phyloP scores from a whole-genome alignment of 2,797 vertebrate genomes.

The Acipenser oxyrinchus region DNA sequence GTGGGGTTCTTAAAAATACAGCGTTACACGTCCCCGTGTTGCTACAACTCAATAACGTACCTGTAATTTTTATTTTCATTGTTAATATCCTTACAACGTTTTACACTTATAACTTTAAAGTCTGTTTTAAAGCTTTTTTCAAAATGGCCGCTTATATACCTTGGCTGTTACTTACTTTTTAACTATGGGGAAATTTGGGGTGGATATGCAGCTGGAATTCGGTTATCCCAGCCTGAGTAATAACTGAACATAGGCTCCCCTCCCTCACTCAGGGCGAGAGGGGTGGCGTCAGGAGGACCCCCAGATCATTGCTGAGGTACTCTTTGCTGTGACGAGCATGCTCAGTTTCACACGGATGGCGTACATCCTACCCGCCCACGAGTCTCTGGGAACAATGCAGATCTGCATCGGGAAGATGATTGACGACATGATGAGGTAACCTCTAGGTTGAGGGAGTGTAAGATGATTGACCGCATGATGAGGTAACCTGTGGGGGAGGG shows the following conservation, averaged over 20 bases:
- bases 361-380: slow-evolving; percentile 82
- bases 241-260: no score
- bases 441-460: slow-evolving; percentile 32
- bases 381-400: slow-evolving; percentile 82
- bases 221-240: background rate
- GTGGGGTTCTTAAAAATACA: no score
- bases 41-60: no score
- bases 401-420: slow-evolving; percentile 85
- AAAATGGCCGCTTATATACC: no score
- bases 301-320: slow-evolving; percentile 77
- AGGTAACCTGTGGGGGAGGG: slow-evolving; percentile 43
- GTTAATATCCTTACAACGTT: no score
- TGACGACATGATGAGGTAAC: slow-evolving; percentile 72
- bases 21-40: no score
- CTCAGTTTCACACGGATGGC: slow-evolving; percentile 83
- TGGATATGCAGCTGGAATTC: background rate
- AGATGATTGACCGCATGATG: slow-evolving; percentile 91
- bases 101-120: no score
- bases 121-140: no score
- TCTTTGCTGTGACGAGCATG: slow-evolving; percentile 88
- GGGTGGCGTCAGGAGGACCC: slow-evolving; percentile 75
- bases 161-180: background rate
- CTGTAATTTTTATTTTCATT: no score
- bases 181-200: background rate
- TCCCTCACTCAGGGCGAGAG: slow-evolving; percentile 42